Base-by-base conservation (phyloP, 2,113 vertebrate species). In the Sorex araneus region DNA sequence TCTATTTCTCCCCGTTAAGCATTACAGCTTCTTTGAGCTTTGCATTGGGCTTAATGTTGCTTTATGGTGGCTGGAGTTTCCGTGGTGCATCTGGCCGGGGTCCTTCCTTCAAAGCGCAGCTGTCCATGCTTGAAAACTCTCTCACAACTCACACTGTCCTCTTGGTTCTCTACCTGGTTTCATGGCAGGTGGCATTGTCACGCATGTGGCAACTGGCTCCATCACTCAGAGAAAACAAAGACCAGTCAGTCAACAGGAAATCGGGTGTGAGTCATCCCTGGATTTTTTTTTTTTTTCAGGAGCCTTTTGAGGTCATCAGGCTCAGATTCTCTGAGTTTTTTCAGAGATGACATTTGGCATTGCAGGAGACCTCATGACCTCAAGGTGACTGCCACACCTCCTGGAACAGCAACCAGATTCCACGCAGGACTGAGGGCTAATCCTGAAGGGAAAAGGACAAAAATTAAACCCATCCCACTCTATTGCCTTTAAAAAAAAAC, bases 1-100 rank as follows among this genome's bases (percentile, higher is more conserved):
- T 30, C 54, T 87, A 34, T 80, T 91, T 93, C 73, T 81, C n/a
- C 74, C 74, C 80, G 82, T 94, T 94, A 94, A 91, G 92, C 3
- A n/a, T 95, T 95, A 91, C 32, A 82, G 87, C 76, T 70, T 28
- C 75, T 94, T 71, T 90, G 89, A 90, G 73, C 87, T 60, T 30
- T 66, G 0, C 23, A 57, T 93, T 82, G 82, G 64, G 60, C 69
- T 82, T 36, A 23, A 30, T 34, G 34, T 76, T 64, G 45, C 43
- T 94, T 94, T 92, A 47, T 16, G 74, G 78, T 71, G 50, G 27
- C 45, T 88, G n/a, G 57, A 28, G 21, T 71, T 84, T 77, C 54
- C 91, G 76, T 30, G 3, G 54, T 47, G 36, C 70, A 28, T 45
- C 76, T 64, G 23, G 32, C 57, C 25, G 8, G 32, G 30, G 21